Percentiles rank a stretch among this genome's conserved stretches.
Conservation (phyloP, 2,797 vertebrate species). For the Platyrinchus mystaceus region DNA sequence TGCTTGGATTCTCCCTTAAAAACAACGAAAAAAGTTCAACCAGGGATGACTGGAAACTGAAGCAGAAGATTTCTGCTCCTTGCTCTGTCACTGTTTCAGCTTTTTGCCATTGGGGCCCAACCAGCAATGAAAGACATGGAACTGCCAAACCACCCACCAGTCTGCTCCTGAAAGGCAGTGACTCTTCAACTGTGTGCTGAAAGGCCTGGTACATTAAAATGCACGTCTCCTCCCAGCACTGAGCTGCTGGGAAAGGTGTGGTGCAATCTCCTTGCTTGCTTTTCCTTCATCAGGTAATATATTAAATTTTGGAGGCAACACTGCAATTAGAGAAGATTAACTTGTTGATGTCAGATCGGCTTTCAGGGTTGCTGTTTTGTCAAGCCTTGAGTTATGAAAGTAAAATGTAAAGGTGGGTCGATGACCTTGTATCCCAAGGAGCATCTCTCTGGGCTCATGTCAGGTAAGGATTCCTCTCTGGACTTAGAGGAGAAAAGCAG, state of each 20-base stretch:
- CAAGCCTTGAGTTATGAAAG: conserved; percentile 27
- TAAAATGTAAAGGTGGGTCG: conserved; percentile 8
- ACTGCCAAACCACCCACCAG: background rate
- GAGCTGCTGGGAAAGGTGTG: conserved; percentile 35
- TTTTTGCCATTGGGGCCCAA: background rate
- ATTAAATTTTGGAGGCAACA: conserved; percentile 13
- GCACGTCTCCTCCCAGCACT: background rate
- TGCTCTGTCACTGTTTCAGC: background rate
- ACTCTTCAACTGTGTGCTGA: background rate
- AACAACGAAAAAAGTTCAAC: background rate
- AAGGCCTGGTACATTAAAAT: background rate
- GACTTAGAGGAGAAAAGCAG: background rate
- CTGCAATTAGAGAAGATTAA: conserved; percentile 47
- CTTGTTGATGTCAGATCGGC: background rate
- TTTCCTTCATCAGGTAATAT: background rate
- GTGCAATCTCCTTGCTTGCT: background rate
- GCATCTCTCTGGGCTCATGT: background rate
- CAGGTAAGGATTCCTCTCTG: background rate
- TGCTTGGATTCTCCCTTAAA: background rate
- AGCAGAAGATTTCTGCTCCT: background rate
- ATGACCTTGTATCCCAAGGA: background rate
- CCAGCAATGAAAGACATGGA: background rate
- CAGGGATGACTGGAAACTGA: background rate
- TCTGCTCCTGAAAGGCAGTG: background rate
- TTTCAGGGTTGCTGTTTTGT: conserved; percentile 20